These are phyloP conservation scores for Alouatta palliata DNA, from an alignment of 2,113 vertebrate species.

Conservation along the genomic window DNA sequence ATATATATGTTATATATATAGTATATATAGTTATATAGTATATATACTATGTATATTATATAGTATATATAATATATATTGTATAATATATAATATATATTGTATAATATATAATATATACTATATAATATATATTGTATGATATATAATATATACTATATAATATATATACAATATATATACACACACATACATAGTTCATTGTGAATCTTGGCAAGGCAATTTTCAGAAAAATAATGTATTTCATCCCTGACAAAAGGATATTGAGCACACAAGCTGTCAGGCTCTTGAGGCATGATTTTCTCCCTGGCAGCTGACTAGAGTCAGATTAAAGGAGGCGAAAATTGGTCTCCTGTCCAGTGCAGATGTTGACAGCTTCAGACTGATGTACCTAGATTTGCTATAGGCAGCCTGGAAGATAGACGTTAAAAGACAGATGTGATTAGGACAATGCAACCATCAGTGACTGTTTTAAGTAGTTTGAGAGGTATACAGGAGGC, in stretches of 20 bases:
- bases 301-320: conserved; percentile 32
- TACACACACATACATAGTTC: background rate
- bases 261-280: conserved; percentile 47
- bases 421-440: conserved; percentile 48
- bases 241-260: conserved; percentile 46
- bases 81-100: too few relatives aligned
- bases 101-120: too few relatives aligned
- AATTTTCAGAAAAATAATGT: conserved; percentile 54
- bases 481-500: conserved; percentile 33
- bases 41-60: background rate
- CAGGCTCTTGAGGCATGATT: conserved; percentile 50
- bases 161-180: too few relatives aligned
- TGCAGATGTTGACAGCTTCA: conserved; percentile 44
- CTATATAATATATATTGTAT: too few relatives aligned
- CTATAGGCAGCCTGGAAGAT: background rate
- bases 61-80: too few relatives aligned
- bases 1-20: background rate
- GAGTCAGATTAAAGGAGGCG: conserved; percentile 57
- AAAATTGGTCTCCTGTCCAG: conserved; percentile 63
- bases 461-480: background rate
- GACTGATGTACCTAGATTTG: background rate
- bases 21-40: too few relatives aligned
- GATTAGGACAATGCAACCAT: conserved; percentile 44
- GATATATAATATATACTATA: background rate
- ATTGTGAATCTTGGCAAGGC: conserved; percentile 42